Evolutionary conservation across 2,113 vertebrate species (phyloP).

Genomic region (Bucco capensis): DNA sequence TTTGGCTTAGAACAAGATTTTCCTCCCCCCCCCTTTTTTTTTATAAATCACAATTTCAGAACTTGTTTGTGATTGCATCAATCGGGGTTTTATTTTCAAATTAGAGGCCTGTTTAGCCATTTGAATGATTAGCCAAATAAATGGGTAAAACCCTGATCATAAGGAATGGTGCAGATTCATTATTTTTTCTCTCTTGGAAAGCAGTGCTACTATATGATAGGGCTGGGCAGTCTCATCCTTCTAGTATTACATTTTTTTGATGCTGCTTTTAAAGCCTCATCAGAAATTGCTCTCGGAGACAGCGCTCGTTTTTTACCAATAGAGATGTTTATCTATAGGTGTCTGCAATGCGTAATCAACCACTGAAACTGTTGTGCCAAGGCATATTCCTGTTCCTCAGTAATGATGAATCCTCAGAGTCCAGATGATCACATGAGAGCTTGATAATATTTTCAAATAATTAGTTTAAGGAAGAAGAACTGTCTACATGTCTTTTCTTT

Average conservation of each 20-base stretch:
- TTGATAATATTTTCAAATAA: constrained; percentile 55
- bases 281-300: constrained; percentile 48
- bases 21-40: constrained; percentile 75
- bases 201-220: constrained; percentile 44
- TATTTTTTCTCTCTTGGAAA: constrained; percentile 59
- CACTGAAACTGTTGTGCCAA: constrained; percentile 61
- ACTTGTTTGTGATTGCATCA: constrained; percentile 85
- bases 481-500: background rate
- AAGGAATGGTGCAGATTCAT: constrained; percentile 57
- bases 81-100: constrained; percentile 81
- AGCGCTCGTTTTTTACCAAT: constrained; percentile 59
- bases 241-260: constrained; percentile 50
- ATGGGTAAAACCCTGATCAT: constrained; percentile 75
- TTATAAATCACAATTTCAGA: constrained; percentile 85
- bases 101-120: constrained; percentile 83
- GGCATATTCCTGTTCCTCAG: constrained; percentile 50
- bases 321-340: constrained; percentile 65
- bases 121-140: constrained; percentile 81
- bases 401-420: constrained; percentile 55
- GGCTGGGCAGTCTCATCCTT: constrained; percentile 59
- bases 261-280: constrained; percentile 55
- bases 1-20: constrained; percentile 85
- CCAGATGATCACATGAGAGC: constrained; percentile 43
- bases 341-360: constrained; percentile 52
- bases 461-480: constrained; percentile 53